Percentiles rank a stretch among this genome's conserved stretches.
phyloP scores from a whole-genome alignment of 2,888 invertebrate species.

The Epirrita christyi region DNA sequence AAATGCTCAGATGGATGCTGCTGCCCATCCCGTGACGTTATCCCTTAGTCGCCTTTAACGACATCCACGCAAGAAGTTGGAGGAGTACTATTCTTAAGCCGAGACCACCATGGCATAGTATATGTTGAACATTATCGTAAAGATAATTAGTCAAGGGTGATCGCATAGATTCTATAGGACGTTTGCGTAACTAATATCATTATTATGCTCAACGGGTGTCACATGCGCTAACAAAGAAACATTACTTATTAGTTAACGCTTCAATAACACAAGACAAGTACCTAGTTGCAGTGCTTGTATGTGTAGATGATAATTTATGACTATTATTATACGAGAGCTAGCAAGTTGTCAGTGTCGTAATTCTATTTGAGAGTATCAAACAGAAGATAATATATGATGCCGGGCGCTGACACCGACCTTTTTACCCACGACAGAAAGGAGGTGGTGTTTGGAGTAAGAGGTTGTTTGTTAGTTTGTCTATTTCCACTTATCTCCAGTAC shows the following conservation, averaged over 20 bases:
- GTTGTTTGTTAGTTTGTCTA: no score
- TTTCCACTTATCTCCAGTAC: no score
- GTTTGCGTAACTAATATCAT: slow-evolving; percentile 56
- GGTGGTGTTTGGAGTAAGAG: no score
- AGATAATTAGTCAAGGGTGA: slow-evolving; percentile 34
- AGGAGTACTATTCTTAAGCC: no score
- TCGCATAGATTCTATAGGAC: slow-evolving; percentile 49
- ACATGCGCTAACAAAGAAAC: slow-evolving; percentile 51
- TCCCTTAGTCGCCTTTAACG: no score
- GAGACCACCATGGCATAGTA: no score
- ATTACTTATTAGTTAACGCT: slow-evolving; percentile 40
- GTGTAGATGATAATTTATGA: slow-evolving; percentile 25
- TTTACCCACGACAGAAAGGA: slow-evolving; percentile 1
- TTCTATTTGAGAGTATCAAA: slow-evolving; percentile 33
- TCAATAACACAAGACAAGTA: slow-evolving; percentile 27
- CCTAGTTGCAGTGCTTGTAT: slow-evolving; percentile 20
- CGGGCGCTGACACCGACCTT: slow-evolving; percentile 44
- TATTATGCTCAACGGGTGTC: slow-evolving; percentile 57
- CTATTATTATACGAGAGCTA: slow-evolving; percentile 24
- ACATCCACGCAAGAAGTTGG: no score
- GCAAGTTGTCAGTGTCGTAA: slow-evolving; percentile 27
- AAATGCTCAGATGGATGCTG: no score
- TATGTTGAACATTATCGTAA: no score
- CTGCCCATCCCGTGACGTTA: no score
- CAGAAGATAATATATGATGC: slow-evolving; percentile 32